Base-by-base conservation (phyloP, 2,797 vertebrate genomes). In the Hippocampus kuda region DNA sequence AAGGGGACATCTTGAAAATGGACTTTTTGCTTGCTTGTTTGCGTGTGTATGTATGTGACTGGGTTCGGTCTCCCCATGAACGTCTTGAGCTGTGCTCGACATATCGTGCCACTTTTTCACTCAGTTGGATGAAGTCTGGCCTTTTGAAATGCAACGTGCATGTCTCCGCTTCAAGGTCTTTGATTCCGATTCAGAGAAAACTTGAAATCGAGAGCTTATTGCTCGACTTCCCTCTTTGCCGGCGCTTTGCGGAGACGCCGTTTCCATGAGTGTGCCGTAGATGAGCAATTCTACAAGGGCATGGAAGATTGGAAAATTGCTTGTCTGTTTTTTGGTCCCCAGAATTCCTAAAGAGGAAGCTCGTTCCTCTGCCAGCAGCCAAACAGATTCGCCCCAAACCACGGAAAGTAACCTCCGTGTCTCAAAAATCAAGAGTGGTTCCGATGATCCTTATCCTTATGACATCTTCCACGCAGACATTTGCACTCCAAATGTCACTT, bases 331-430 rank as follows among this genome's bases (percentile, higher is more conserved):
- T 74, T 73, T 71, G 22, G 64, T 71, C 68, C 86, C 89, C 91
- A 91, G 90, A 92, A 92, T 92, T 91, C 88, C 90, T 88, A 88
- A 82, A 87, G 86, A 90, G 87, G 85, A 91, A 88, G 85, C 82
- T 79, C 85, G 87, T 87, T 91, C 88, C 85, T 89, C 85, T 78
- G 78, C 81, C 81, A 87, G 88, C 87, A 91, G 87, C 86, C 85
- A 88, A 79, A 85, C 78, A 86, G 79, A 81, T 86, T 86, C 75
- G 88, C 78, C 84, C 82, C 81, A 87, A 89, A 86, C 79, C 84
- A 81, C 80, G 70, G 74, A 75, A 66, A 79, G 67, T 79, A 76
- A 87, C 78, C 77, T 81, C 75, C 81, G 77, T 81, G 73, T 81
- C 72, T 80, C 72, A 75, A 70, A 75, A 77, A 70, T 70, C 67